These are phyloP conservation scores for Ophraella communa DNA, from an alignment of 2,888 invertebrate species.

Conservation along the genomic window DNA sequence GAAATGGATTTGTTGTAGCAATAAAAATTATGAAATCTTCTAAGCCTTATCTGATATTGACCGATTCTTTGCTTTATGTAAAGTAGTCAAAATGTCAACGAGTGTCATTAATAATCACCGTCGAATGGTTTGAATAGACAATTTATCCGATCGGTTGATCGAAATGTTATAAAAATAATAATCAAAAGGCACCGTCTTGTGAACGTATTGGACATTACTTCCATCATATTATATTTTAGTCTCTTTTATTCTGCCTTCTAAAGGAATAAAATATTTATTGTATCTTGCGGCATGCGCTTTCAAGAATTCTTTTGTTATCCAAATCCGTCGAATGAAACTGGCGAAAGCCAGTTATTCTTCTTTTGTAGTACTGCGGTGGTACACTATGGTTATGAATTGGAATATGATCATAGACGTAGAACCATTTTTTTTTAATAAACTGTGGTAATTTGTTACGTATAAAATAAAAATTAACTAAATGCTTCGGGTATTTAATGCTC, in stretches of 20 bases:
- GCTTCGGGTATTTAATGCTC: no score
- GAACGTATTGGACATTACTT: slow-evolving; percentile 27
- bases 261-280: slow-evolving; percentile 28
- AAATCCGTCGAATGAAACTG: slow-evolving; percentile 39
- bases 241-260: slow-evolving; percentile 26
- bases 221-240: slow-evolving; percentile 26
- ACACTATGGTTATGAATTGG: slow-evolving; percentile 19
- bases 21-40: neutral
- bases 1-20: no score
- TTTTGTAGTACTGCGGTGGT: slow-evolving; percentile 23
- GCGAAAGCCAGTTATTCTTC: slow-evolving; percentile 30
- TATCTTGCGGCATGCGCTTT: slow-evolving; percentile 28
- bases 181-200: slow-evolving; percentile 27
- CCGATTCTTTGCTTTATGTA: neutral
- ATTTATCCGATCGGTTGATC: slow-evolving; percentile 23
- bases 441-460: neutral
- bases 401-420: slow-evolving; percentile 22
- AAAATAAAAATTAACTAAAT: no score
- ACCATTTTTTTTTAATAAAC: neutral
- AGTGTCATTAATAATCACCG: slow-evolving; percentile 19
- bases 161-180: slow-evolving; percentile 19
- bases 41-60: neutral
- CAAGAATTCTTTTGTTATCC: slow-evolving; percentile 41
- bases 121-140: slow-evolving; percentile 16
- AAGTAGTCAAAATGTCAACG: neutral